These are phyloP conservation scores for Drosophila insularis DNA, from an alignment of 1,140 invertebrate species.

Conservation along the genomic window DNA sequence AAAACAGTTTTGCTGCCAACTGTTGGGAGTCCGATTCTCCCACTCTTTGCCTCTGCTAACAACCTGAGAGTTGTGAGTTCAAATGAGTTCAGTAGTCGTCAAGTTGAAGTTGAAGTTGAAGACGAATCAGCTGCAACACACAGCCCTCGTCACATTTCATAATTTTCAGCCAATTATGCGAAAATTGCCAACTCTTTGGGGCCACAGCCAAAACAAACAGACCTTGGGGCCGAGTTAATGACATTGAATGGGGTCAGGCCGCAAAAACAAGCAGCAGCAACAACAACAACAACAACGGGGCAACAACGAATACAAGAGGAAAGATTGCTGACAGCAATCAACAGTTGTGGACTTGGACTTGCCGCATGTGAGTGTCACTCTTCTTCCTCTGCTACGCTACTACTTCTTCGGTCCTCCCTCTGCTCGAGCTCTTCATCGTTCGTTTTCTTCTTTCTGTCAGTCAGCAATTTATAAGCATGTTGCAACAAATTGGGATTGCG, in stretches of 20 bases:
- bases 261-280: slow-evolving; percentile 14
- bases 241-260: slow-evolving; percentile 74
- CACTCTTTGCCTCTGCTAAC: neutral
- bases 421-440: neutral
- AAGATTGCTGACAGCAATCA: slow-evolving; percentile 75
- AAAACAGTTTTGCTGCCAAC: slow-evolving; percentile 1
- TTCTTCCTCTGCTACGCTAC: neutral
- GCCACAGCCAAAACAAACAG: slow-evolving; percentile 64
- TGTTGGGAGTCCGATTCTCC: slow-evolving; percentile 34
- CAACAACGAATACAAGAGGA: slow-evolving; percentile 26
- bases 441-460: neutral
- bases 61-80: slow-evolving; percentile 37
- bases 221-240: slow-evolving; percentile 73
- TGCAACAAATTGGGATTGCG: neutral
- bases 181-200: slow-evolving; percentile 55
- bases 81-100: slow-evolving; percentile 49
- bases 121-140: slow-evolving; percentile 26
- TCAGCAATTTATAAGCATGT: slow-evolving; percentile 29
- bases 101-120: slow-evolving; percentile 12
- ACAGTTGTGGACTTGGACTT: slow-evolving; percentile 52
- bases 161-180: slow-evolving; percentile 75
- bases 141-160: slow-evolving; percentile 64
- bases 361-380: slow-evolving; percentile 49
- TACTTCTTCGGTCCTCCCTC: neutral
- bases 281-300: slow-evolving; percentile 30